Percentiles rank a stretch among this genome's conserved stretches.
These are phyloP conservation scores for Acipenser transmontanus DNA, from an alignment of 2,797 vertebrate species.

Conservation along the genomic window DNA sequence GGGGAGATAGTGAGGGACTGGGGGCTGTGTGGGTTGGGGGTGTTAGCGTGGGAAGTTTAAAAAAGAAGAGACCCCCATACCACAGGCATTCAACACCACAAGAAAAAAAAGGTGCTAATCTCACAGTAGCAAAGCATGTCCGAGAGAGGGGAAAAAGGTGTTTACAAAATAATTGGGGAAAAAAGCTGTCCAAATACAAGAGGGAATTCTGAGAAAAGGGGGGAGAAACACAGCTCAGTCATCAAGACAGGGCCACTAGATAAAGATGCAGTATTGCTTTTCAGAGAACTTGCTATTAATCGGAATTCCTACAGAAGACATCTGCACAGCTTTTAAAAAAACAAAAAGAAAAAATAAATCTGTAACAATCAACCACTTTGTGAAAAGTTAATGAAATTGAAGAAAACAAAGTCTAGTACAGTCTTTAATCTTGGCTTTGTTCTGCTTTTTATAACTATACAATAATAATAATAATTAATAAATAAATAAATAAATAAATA, in stretches of 20 bases:
- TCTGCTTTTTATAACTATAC: no score
- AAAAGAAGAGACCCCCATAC: slow-evolving; percentile 24
- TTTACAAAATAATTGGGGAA: slow-evolving; percentile 5
- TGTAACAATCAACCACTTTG: no score
- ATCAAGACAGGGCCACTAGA: slow-evolving; percentile 47
- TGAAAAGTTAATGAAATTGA: no score
- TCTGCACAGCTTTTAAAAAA: no score
- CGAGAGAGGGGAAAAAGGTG: slow-evolving; percentile 22
- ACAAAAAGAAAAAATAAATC: no score
- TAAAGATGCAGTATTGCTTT: slow-evolving; percentile 61
- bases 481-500: no score
- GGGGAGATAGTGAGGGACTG: background rate
- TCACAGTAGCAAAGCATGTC: slow-evolving; percentile 38
- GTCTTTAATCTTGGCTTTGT: no score
- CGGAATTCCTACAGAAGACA: no score
- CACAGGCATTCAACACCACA: slow-evolving; percentile 34
- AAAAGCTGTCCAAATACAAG: background rate
- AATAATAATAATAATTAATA: no score
- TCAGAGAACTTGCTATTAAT: background rate
- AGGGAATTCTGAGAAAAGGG: no score
- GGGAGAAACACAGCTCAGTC: slow-evolving; percentile 25
- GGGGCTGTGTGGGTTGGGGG: background rate
- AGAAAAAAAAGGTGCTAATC: slow-evolving; percentile 27
- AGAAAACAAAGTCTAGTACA: no score
- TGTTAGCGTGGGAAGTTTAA: background rate